A percentile compares a stretch with the other conserved stretches of the same genome.
Conservation (phyloP, 2,113 vertebrate species). For the Prunella himalayana region DNA sequence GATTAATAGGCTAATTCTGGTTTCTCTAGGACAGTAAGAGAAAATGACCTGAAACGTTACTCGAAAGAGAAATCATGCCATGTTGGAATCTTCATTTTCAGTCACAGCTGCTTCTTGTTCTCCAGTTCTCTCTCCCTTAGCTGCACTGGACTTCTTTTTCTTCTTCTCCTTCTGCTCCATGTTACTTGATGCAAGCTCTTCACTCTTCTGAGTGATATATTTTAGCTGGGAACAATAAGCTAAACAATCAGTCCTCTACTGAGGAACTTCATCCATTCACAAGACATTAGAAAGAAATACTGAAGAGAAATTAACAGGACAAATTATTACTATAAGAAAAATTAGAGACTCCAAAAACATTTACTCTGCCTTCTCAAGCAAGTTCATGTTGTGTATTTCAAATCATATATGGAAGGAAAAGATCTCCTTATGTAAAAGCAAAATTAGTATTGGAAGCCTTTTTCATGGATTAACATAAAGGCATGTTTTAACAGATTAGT, state of each 20-base stretch:
- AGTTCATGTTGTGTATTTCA: not conserved
- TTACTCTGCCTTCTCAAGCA: not conserved
- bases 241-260: not conserved
- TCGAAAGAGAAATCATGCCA: not conserved
- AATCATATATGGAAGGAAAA: not conserved
- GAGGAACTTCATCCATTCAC: not conserved
- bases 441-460: not conserved
- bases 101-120: not conserved
- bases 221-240: slow-evolving; percentile 39
- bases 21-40: not conserved
- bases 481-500: not conserved
- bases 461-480: not conserved
- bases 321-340: not conserved
- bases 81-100: slow-evolving; percentile 55
- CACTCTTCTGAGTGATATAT: slow-evolving; percentile 62
- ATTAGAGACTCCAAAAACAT: not conserved
- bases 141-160: slow-evolving; percentile 38
- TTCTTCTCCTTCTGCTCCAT: slow-evolving; percentile 66
- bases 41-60: not conserved
- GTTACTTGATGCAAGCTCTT: slow-evolving; percentile 52
- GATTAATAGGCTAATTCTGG: not conserved
- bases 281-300: not conserved
- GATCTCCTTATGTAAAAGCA: not conserved
- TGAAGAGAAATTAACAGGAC: not conserved
- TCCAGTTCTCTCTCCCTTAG: slow-evolving; percentile 2